Percentiles rank a stretch among this genome's conserved stretches.
phyloP scores from a whole-genome alignment of 2,113 vertebrate species.

The Amphilophus citrinellus region DNA sequence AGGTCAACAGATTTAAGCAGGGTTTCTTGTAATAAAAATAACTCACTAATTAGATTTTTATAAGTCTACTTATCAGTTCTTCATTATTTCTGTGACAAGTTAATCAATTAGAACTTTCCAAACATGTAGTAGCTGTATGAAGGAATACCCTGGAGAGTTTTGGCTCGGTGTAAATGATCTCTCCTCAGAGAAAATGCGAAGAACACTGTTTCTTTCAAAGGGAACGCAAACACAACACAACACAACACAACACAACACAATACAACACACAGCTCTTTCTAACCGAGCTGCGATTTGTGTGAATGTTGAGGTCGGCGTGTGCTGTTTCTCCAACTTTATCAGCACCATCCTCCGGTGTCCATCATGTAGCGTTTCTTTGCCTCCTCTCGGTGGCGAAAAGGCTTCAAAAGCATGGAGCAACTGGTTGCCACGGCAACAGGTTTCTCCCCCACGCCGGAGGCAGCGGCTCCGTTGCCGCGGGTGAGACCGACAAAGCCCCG shows the following conservation, averaged over 20 bases:
- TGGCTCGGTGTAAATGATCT: neutral
- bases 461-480: conserved; percentile 4
- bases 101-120: neutral
- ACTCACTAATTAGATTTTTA: neutral
- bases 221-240: neutral
- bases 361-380: neutral
- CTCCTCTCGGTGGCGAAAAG: neutral
- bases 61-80: neutral
- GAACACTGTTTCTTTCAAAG: neutral
- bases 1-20: neutral
- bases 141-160: neutral
- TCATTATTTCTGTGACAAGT: neutral
- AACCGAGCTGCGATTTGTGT: neutral
- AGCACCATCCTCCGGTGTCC: neutral
- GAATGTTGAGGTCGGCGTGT: neutral
- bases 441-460: conserved; percentile 27
- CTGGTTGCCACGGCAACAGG: conserved; percentile 70
- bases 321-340: conserved; percentile 14
- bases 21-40: neutral
- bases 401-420: conserved; percentile 24
- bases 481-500: conserved; percentile 64
- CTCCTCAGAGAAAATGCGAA: neutral
- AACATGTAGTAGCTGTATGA: neutral
- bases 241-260: neutral
- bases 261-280: neutral